Conservation (phyloP, 2,888 invertebrate genomes). For the Ichneumon xanthorius region DNA sequence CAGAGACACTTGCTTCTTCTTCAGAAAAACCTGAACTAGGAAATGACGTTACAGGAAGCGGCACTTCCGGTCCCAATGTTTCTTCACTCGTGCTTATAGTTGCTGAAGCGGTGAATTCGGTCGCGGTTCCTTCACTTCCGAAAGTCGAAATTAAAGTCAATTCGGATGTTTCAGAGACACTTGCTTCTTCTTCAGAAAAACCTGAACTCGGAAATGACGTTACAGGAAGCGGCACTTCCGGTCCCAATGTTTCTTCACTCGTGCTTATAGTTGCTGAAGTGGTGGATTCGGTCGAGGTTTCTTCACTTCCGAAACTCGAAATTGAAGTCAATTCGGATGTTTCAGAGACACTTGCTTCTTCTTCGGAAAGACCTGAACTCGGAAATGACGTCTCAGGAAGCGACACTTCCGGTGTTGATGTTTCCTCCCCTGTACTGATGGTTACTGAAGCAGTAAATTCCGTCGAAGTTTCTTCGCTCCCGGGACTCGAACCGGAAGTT, state of each 20-base stretch:
- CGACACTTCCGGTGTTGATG: neutral
- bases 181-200: neutral
- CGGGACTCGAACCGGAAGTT: neutral
- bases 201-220: neutral
- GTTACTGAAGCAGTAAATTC: conserved; percentile 1
- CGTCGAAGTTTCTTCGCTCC: neutral
- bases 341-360: neutral
- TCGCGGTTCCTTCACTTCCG: neutral
- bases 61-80: neutral
- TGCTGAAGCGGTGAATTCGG: neutral
- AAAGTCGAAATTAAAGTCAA: neutral
- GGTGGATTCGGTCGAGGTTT: neutral
- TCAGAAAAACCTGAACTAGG: neutral
- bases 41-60: neutral
- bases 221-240: neutral
- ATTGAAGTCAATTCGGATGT: conserved; percentile 10
- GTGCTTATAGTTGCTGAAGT: neutral
- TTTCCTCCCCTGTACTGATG: neutral
- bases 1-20: neutral
- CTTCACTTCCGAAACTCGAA: neutral
- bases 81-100: conserved; percentile 1
- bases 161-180: conserved; percentile 5
- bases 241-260: conserved; percentile 1
- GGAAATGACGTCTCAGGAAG: neutral
- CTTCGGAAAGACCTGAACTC: neutral